phyloP scores from a whole-genome alignment of 2,113 vertebrate species.

The Pan paniscus region DNA sequence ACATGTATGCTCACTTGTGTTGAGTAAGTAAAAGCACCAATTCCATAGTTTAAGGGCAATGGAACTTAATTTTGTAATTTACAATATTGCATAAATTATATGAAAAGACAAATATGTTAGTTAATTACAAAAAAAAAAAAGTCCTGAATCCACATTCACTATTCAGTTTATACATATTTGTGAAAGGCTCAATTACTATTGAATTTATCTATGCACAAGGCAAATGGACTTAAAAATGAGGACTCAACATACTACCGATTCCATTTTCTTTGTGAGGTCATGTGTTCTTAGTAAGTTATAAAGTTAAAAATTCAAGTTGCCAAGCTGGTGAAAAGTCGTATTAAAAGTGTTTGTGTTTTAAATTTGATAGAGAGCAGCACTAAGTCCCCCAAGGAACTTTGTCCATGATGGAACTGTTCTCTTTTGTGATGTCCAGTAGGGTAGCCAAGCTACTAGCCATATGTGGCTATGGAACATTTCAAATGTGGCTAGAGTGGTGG shows the following conservation, averaged over 20 bases:
- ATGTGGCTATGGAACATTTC: background rate
- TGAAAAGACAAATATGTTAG: background rate
- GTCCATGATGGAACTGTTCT: background rate
- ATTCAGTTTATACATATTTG: background rate
- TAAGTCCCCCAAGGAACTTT: constrained; percentile 10
- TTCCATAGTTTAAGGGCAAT: background rate
- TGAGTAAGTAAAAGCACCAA: background rate
- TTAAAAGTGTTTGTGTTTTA: background rate
- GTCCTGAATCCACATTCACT: background rate
- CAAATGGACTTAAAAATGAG: background rate
- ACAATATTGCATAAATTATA: background rate
- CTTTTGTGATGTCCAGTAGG: background rate
- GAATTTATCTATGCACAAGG: background rate
- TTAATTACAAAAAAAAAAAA: background rate
- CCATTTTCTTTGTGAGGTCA: background rate
- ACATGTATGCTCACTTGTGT: background rate
- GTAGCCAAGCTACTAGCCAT: background rate
- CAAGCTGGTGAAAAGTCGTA: background rate
- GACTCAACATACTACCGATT: background rate
- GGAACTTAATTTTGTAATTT: background rate
- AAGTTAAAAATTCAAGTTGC: background rate
- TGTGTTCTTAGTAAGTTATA: background rate
- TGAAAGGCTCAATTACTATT: background rate
- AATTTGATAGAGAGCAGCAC: background rate
- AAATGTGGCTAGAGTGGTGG: background rate